These are phyloP conservation scores for Drosophila melanogaster DNA, from an alignment of 1,140 invertebrate genomes.

Conservation along the genomic window Release_6_plus_ISO1_MT NT_033779.5:19872501-19873000, in stretches of 20 bases:
- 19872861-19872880: constrained; percentile 17
- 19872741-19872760: constrained; percentile 40
- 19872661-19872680: constrained; percentile 21
- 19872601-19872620: constrained; percentile 68
- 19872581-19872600: constrained; percentile 68
- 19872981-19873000: constrained; percentile 77
- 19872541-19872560: constrained; percentile 77
- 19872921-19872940: constrained; percentile 3
- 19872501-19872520: constrained; percentile 13
- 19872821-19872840: constrained; percentile 11
- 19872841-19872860: not conserved
- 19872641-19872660: constrained; percentile 21
- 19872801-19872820: constrained; percentile 17
- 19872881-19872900: constrained; percentile 6
- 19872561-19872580: constrained; percentile 54
- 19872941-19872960: constrained; percentile 60
- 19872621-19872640: constrained; percentile 59
- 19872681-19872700: constrained; percentile 56
- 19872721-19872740: constrained; percentile 69
- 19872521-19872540: constrained; percentile 38
- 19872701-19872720: constrained; percentile 80
- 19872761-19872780: constrained; percentile 54
- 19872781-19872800: not conserved
- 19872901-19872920: not conserved
- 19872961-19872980: constrained; percentile 6